A percentile compares a stretch with the other conserved stretches of the same genome.
Conservation (phyloP, 1,140 invertebrate genomes). For the Drosophila seguyi region DNA sequence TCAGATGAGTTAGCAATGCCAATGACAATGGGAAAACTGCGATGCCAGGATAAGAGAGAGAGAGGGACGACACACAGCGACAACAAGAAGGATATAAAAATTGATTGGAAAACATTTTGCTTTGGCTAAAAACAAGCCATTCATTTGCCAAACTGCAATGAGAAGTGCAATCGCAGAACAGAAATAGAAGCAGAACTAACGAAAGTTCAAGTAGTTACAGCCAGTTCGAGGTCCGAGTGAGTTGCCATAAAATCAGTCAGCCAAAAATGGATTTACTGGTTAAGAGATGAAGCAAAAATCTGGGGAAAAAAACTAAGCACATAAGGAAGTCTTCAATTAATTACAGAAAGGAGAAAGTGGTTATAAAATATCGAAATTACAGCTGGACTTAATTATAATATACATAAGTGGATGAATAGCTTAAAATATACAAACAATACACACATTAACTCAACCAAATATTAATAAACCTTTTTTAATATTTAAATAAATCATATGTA, state of each 20-base stretch:
- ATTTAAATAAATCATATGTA: neutral
- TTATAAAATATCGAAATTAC: neutral
- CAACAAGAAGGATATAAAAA: conserved; percentile 78
- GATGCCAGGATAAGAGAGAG: conserved; percentile 5
- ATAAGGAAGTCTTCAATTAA: neutral
- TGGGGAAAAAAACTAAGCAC: neutral
- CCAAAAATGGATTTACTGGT: conserved; percentile 2
- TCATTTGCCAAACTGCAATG: conserved; percentile 81
- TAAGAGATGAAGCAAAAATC: neutral
- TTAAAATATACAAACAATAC: neutral
- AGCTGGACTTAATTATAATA: neutral
- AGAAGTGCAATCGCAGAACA: conserved; percentile 67
- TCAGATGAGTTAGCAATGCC: conserved; percentile 85
- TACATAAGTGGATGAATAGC: neutral
- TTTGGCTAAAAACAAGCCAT: conserved; percentile 76
- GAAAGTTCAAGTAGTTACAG: conserved; percentile 70
- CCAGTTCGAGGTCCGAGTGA: conserved; percentile 35
- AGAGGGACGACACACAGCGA: conserved; percentile 33
- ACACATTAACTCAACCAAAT: neutral
- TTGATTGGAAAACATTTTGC: conserved; percentile 83
- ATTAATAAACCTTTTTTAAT: neutral
- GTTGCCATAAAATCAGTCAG: conserved; percentile 56
- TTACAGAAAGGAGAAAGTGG: neutral
- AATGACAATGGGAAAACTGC: conserved; percentile 60
- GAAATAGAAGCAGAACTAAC: conserved; percentile 21